Percentiles rank a stretch among this genome's conserved stretches.
Evolutionary conservation across 2,113 vertebrate species (phyloP).

Genomic region (Nyctibius bracteatus): DNA sequence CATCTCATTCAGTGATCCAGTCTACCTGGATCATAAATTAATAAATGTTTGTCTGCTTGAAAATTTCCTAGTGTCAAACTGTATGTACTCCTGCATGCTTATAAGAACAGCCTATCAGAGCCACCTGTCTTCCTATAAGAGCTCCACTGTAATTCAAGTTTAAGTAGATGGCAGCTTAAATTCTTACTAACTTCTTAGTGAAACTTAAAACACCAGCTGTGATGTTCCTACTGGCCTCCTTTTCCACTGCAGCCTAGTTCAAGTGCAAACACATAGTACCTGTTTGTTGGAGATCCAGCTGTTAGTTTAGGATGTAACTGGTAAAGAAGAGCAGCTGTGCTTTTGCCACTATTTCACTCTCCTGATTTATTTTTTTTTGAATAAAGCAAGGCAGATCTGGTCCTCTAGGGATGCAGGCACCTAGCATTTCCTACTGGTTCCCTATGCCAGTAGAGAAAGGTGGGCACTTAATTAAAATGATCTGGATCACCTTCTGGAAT

Average conservation of each 20-base stretch:
- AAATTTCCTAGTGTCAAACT: neutral
- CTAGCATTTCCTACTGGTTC: neutral
- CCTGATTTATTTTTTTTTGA: neutral
- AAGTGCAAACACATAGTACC: accelerated
- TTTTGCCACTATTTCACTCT: neutral
- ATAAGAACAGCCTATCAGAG: neutral
- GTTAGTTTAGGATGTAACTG: neutral
- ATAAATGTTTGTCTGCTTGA: neutral
- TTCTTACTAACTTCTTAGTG: neutral
- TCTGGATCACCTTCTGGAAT: neutral
- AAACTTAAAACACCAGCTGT: neutral
- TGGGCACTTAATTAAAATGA: neutral
- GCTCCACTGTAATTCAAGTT: neutral
- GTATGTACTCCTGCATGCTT: neutral
- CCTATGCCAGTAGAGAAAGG: neutral
- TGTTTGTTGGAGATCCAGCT: neutral
- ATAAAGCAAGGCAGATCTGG: neutral
- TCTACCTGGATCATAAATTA: neutral
- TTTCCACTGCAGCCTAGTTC: neutral
- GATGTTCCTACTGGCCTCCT: neutral
- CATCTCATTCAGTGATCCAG: neutral
- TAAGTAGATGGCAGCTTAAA: neutral
- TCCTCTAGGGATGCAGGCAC: neutral
- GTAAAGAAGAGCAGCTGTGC: neutral
- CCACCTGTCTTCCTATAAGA: neutral